A percentile compares a stretch with the other conserved stretches of the same genome.
Conservation (phyloP, 2,888 invertebrate species). For the Metallyticus violacea region DNA sequence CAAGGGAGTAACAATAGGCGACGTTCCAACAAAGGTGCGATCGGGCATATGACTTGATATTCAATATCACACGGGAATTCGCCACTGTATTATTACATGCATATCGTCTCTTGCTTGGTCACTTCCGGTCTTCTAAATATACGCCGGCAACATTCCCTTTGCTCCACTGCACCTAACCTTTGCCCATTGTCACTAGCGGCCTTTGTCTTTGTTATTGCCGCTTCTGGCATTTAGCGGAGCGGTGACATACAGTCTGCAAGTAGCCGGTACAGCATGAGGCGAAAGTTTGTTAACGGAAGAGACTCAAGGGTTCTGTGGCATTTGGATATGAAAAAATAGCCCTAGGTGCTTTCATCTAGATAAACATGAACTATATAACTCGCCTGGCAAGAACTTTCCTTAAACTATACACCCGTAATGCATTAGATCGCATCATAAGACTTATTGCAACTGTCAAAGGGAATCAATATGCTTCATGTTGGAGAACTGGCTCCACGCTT, state of each 20-base stretch:
- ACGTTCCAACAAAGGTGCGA: neutral
- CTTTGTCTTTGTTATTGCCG: neutral
- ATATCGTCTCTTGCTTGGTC: neutral
- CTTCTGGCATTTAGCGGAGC: neutral
- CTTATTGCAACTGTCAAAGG: too few species aligned
- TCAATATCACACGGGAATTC: neutral
- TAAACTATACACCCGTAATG: too few species aligned
- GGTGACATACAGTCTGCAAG: neutral
- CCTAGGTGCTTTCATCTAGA: too few species aligned
- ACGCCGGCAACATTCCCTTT: neutral
- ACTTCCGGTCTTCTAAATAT: slow-evolving; percentile 11
- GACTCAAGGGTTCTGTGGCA: too few species aligned
- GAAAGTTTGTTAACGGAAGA: neutral
- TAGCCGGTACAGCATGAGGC: neutral
- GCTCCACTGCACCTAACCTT: neutral
- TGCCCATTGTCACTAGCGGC: neutral
- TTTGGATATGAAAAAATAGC: too few species aligned
- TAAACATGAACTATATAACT: too few species aligned
- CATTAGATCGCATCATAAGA: too few species aligned
- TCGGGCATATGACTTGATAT: neutral
- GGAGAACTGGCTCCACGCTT: too few species aligned
- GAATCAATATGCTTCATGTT: too few species aligned
- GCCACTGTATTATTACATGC: neutral
- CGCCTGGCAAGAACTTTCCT: too few species aligned
- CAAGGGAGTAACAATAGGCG: neutral